phyloP scores from a whole-genome alignment of 2,113 vertebrate genomes.

The Tauraco erythrolophus region DNA sequence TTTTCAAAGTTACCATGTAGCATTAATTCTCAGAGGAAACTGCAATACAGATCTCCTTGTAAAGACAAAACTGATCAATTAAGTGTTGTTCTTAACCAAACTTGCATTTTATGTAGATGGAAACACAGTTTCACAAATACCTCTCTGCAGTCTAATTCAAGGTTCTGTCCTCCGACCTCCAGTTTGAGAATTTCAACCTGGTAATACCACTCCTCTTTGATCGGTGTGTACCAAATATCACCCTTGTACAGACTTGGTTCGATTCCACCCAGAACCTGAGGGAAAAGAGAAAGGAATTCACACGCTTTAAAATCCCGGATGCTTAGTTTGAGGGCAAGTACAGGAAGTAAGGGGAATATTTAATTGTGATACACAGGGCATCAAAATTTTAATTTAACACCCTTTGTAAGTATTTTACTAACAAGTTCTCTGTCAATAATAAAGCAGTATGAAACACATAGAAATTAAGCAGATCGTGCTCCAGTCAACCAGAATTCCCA shows the following conservation, averaged over 20 bases:
- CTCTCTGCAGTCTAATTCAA: slow-evolving; percentile 94
- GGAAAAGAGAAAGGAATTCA: not conserved
- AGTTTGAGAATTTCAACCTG: slow-evolving; percentile 95
- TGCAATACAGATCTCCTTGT: not conserved
- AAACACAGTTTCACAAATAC: slow-evolving; percentile 66
- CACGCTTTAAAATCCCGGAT: not conserved
- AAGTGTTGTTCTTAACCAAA: not conserved
- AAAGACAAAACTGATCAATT: not conserved
- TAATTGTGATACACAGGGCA: not conserved
- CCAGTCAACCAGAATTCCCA: not conserved
- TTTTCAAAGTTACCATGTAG: not conserved
- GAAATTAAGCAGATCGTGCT: not conserved
- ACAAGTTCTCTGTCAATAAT: not conserved
- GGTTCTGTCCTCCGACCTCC: slow-evolving; percentile 89
- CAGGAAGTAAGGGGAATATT: not conserved
- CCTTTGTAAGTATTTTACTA: not conserved
- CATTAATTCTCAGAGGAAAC: not conserved
- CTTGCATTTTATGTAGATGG: not conserved
- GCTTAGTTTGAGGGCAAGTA: not conserved
- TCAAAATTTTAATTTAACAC: not conserved
- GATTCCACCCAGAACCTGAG: slow-evolving; percentile 90
- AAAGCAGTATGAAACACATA: not conserved
- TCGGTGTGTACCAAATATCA: slow-evolving; percentile 93
- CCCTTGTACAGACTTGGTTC: slow-evolving; percentile 88
- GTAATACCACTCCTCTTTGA: slow-evolving; percentile 96